Evolutionary conservation across 2,888 invertebrate genomes (phyloP).

Genomic region (Trachelus tabidus): DNA sequence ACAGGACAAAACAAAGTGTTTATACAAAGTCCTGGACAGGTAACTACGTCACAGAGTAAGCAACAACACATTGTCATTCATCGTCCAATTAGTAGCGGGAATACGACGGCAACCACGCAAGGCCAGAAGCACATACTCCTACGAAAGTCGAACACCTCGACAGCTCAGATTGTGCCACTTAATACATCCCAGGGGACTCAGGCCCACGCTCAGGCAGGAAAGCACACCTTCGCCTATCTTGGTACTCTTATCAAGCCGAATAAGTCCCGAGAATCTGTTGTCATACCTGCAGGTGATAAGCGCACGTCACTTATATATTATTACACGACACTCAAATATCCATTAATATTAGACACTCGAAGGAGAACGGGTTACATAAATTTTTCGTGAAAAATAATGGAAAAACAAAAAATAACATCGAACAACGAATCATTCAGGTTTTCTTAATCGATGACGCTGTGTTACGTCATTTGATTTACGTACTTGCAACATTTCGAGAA

Average conservation of each 20-base stretch:
- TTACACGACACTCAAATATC: not conserved
- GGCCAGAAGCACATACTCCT: conserved; percentile 60
- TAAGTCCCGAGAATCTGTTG: conserved; percentile 57
- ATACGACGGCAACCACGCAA: conserved; percentile 38
- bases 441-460: not conserved
- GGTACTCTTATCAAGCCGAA: conserved; percentile 61
- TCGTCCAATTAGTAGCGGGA: conserved; percentile 50
- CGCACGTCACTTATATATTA: not conserved
- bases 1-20: conserved; percentile 56
- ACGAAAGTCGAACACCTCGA: conserved; percentile 54
- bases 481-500: not conserved
- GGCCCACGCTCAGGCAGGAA: conserved; percentile 51
- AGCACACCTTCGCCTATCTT: conserved; percentile 62
- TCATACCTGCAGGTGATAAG: conserved; percentile 55
- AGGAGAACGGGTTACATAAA: not conserved
- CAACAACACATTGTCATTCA: conserved; percentile 56
- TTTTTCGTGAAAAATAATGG: not conserved
- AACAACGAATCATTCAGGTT: not conserved
- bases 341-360: not conserved
- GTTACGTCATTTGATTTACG: not conserved
- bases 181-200: conserved; percentile 51
- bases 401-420: not conserved
- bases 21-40: conserved; percentile 57
- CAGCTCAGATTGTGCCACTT: conserved; percentile 61
- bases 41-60: conserved; percentile 47